Evolutionary conservation across 37 sponge, comb jelly and placozoan genomes (phyloP), one percentile per base, ranked within the genome.

Genomic region (Axinella damicornis): DNA sequence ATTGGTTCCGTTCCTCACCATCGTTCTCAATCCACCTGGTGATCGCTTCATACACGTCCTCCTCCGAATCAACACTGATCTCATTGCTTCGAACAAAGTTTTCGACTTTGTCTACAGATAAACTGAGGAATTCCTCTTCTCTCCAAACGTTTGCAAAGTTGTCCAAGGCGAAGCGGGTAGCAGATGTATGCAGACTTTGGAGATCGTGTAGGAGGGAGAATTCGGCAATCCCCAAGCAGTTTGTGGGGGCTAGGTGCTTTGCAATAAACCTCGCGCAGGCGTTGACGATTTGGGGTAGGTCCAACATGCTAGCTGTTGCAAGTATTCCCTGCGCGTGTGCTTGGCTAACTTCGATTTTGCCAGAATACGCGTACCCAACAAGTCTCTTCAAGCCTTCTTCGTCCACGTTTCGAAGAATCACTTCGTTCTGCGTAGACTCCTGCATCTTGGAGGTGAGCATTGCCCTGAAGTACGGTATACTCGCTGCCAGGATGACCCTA

Each of bases 381-480:
- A 96, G 71, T 6, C 18, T 57, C 46, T 96, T 83, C 36, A 96
- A n/a, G 32, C 89, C 86, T 19, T 67, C 82, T 1, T 57, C 71
- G n/a, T 87, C 82, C 30, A 90, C 61, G 30, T 63, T 85, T 37
- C 80, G 77, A 57, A 96, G 80, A 2, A 52, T 76, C 9, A 96
- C 81, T 52, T 90, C 79, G 15, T 32, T 75, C 72, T 80, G 69
- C 4, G 28, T 32, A 0, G 84, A 41, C 56, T 90, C 90, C 36
- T 82, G 73, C 80, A 90, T 71, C 11, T 77, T 67, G 18, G 88
- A 76, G 36, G 88, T 86, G 76, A 96, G 84, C 94, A 96, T 88
- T 57, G 94, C 89, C 52, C 71, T 90, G 74, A 96, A 96, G 76
- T 90, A 96, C 12, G 96, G 96, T 9, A 90, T 40, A 32, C 24